Evolutionary conservation across 2,797 vertebrate species (phyloP).

Genomic region (Cephalopachus bancanus): DNA sequence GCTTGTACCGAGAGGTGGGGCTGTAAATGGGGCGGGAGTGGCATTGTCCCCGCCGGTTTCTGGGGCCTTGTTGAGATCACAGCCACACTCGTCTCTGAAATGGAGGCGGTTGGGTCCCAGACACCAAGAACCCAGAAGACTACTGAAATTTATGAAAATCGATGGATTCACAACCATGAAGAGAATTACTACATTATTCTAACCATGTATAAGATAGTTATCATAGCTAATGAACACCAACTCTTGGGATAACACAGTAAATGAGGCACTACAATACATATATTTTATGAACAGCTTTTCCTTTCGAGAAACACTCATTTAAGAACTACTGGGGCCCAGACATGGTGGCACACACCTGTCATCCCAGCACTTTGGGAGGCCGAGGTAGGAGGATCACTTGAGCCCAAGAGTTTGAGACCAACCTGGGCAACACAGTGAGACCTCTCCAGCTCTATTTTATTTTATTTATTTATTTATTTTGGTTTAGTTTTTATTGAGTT

Average conservation of each 20-base stretch:
- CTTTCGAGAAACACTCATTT: not conserved
- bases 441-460: no score
- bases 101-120: not conserved
- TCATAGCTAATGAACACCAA: not conserved
- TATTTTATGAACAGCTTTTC: not conserved
- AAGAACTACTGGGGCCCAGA: not conserved
- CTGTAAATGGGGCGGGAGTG: conserved; percentile 14
- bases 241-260: not conserved
- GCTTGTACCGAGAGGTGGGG: not conserved
- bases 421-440: no score
- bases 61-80: not conserved
- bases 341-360: no score
- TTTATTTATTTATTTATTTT: no score
- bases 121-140: conserved; percentile 34
- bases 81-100: conserved; percentile 40
- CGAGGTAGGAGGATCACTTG: no score
- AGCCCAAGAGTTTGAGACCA: no score
- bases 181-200: not conserved
- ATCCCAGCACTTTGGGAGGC: no score
- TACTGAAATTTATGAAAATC: conserved; percentile 16
- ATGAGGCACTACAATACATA: not conserved
- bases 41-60: conserved; percentile 49
- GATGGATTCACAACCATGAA: not conserved
- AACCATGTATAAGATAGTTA: not conserved
- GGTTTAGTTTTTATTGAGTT: no score